A percentile compares a stretch with the other conserved stretches of the same genome.
phyloP scores from a whole-genome alignment of 2,888 invertebrate genomes.

The Ornithoptera alexandrae region DNA sequence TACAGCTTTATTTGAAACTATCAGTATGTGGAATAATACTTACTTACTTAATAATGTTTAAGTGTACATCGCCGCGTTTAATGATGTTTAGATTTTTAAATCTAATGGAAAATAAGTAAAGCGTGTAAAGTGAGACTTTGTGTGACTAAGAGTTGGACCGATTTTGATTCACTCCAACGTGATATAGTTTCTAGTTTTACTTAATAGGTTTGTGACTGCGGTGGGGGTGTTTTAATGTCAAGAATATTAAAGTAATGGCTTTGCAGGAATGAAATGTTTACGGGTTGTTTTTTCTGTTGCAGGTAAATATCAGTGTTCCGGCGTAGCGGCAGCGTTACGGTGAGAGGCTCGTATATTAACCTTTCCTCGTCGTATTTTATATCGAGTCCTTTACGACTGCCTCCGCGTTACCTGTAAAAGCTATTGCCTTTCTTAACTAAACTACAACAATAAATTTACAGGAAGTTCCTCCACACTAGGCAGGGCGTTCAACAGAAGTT shows the following conservation, averaged over 20 bases:
- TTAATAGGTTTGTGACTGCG: background rate
- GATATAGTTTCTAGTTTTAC: background rate
- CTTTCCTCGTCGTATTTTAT: constrained; percentile 52
- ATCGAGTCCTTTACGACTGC: constrained; percentile 53
- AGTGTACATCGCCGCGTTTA: background rate
- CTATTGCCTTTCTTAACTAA: constrained; percentile 62
- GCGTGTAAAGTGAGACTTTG: too few relatives aligned
- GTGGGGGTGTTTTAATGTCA: constrained; percentile 25
- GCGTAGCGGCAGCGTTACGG: constrained; percentile 33
- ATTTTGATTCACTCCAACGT: too few relatives aligned
- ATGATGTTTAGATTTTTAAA: too few relatives aligned
- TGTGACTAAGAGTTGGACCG: too few relatives aligned
- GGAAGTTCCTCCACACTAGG: constrained; percentile 45
- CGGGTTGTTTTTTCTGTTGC: constrained; percentile 44
- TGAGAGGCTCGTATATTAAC: constrained; percentile 41
- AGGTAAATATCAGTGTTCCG: constrained; percentile 48
- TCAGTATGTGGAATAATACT: background rate
- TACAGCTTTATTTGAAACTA: constrained; percentile 7
- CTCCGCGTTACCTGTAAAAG: constrained; percentile 44
- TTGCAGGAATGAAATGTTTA: too few relatives aligned
- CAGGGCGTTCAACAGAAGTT: constrained; percentile 61
- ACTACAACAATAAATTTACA: constrained; percentile 69
- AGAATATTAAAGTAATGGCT: constrained; percentile 32
- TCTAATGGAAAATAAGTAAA: too few relatives aligned
- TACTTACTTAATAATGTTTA: background rate